Evolutionary conservation across 1,140 invertebrate species (phyloP), one percentile per base, ranked within the genome.

Genomic region (Drosophila athabasca): DNA sequence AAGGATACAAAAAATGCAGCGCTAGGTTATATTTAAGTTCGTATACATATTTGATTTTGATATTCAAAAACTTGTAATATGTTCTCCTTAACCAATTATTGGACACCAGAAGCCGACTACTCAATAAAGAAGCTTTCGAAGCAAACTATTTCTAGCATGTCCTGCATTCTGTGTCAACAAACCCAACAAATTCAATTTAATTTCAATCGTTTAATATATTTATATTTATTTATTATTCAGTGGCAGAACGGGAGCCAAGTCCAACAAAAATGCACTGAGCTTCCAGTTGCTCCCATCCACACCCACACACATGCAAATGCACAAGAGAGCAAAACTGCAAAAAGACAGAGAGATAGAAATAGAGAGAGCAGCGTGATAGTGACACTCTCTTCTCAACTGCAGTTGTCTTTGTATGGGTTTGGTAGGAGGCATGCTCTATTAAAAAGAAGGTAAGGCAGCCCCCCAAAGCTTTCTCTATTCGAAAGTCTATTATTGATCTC

Each of bases 61-160:
- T 50, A 49, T 74, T 54, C 39, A 55, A 65, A 55, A 65, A 66
- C 26, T 46, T 52, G 49, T 61, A 29, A 61, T 39, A 67, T 17
- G 51, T 46, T 44, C 39, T 7, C 58, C 13, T 46, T 31, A 35
- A n/a, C 50, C 24, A 53, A 17, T 44, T 45, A 72, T 74, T 53
- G 50, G 22, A 65, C 26, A 65, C 61, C 61, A 71, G 54, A 75
- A 41, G 15, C 11, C 11, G 49, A 24, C 15, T 6, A 13, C 55
- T 24, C 26, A 71, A 84, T 84, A 83, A 79, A 84, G 54, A 76
- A 54, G 79, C 76, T 83, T 83, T 29, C 54, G 59, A 83, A 83
- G 80, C 79, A 44, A 51, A 66, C 62, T 29, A 43, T 8, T 17
- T 50, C 52, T 3, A 9, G 54, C 72, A 64, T 72, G 52, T 17